Conservation (phyloP, 2,113 vertebrate genomes). For the Vulpes vulpes region DNA sequence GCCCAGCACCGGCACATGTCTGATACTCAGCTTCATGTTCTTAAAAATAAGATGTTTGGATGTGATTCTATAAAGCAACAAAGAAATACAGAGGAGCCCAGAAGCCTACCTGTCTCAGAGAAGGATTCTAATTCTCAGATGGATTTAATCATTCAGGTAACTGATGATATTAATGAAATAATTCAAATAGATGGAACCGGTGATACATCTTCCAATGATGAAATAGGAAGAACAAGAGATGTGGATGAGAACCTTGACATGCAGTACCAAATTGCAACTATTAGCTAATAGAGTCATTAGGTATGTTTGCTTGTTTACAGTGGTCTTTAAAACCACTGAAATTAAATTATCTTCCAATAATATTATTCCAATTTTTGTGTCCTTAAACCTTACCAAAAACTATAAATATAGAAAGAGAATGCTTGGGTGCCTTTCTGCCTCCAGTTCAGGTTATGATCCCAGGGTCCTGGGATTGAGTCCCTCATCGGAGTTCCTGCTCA, state of each 20-base stretch:
- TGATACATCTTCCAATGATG: slow-evolving; percentile 90
- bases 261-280: not conserved
- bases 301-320: not conserved
- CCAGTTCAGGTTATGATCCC: too few species aligned
- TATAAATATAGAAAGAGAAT: slow-evolving; percentile 48
- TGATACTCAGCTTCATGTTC: slow-evolving; percentile 81
- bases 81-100: slow-evolving; percentile 49
- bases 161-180: slow-evolving; percentile 88
- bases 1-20: slow-evolving; percentile 65
- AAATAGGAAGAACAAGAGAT: slow-evolving; percentile 84
- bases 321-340: slow-evolving; percentile 25
- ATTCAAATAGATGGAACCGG: slow-evolving; percentile 94
- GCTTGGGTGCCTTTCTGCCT: not conserved
- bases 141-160: slow-evolving; percentile 61
- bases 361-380: slow-evolving; percentile 39
- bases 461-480: too few species aligned
- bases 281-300: slow-evolving; percentile 19
- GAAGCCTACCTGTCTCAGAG: slow-evolving; percentile 39
- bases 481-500: too few species aligned
- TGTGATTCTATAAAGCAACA: not conserved
- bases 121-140: slow-evolving; percentile 82
- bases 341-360: not conserved
- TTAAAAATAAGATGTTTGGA: slow-evolving; percentile 65
- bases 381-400: slow-evolving; percentile 2
- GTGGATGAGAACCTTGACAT: slow-evolving; percentile 71